Evolutionary conservation across 2,113 vertebrate species (phyloP).

Genomic region (Pachyramphus minor): DNA sequence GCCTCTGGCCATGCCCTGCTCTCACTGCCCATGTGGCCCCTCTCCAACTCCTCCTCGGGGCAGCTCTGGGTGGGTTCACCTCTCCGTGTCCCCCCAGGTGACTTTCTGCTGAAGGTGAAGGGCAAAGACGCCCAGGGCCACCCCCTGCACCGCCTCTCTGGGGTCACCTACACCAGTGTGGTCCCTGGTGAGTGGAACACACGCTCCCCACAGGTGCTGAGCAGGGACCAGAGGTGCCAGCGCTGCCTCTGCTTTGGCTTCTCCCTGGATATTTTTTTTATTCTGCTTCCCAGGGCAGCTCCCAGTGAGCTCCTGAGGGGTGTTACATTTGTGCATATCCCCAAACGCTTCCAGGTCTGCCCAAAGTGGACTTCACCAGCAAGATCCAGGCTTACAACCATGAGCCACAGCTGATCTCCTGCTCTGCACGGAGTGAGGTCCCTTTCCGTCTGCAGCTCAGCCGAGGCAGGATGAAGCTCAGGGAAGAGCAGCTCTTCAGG

Average conservation of each 20-base stretch:
- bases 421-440: constrained; percentile 81
- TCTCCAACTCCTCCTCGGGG: constrained; percentile 72
- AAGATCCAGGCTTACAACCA: constrained; percentile 76
- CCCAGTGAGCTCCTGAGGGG: neutral
- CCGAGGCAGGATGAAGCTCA: constrained; percentile 71
- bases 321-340: accelerated
- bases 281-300: neutral
- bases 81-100: constrained; percentile 79
- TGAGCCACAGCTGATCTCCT: constrained; percentile 79
- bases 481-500: constrained; percentile 79
- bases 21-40: constrained; percentile 66
- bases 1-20: constrained; percentile 79
- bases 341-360: constrained; percentile 70
- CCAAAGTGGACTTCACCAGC: constrained; percentile 83
- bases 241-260: neutral
- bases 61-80: constrained; percentile 84
- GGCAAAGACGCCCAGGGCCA: constrained; percentile 84
- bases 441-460: constrained; percentile 85
- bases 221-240: neutral
- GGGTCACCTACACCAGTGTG: constrained; percentile 89
- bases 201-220: neutral
- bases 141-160: constrained; percentile 88
- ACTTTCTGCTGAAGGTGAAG: constrained; percentile 87
- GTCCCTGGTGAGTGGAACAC: constrained; percentile 74
- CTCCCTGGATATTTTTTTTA: neutral